Base-by-base conservation (phyloP, 2,888 invertebrate genomes). In the Yponomeuta plumbellus region DNA sequence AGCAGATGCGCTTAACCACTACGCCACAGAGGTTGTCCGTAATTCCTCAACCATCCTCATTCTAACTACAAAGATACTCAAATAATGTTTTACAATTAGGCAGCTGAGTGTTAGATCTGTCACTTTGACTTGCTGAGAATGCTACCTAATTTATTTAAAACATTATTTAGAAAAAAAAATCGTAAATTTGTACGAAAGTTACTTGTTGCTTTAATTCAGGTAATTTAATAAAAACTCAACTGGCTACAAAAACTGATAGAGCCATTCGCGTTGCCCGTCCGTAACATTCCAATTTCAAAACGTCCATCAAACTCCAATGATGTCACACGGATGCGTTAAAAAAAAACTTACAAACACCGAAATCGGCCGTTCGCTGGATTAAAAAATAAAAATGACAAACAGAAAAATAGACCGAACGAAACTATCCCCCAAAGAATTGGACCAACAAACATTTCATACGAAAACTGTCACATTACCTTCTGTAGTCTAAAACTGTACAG, bases 391-490 rank as follows among this genome's bases (percentile, higher is more conserved):
- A 88, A 86, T 83, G 84, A 86, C 84, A 79, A 79, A 81, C 78
- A 52, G 80, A 75, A 80, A 84, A 82, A 83, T 77, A 75, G 79
- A 75, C 75, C 72, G 72, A 75, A 2, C 17, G 44, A 52, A 52
- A 52, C 44, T 52, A 17, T 52, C 44, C 44, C 34, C 44, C 44
- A 52, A 17, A 52, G 44, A 52, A 52, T 52, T 52, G 44, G 58
- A 66, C 59, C 78, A 88, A 89, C 89, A 89, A 87, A 88, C 85
- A 86, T 85, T 84, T 85, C 86, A 86, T 84, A 86, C 80, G 81
- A 85, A 84, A 87, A 85, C 88, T 90, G 90, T 89, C 88, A 88
- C 87, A 88, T 88, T 85, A 80, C 79, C 78, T 72, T 74, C 80
- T 77, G 85, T 87, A 84, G 34, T 34, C 34, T 6, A 34, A 5